Evolutionary conservation across 2,113 vertebrate species (phyloP), one percentile per base, ranked within the genome.

Genomic region (Eretmodus cyanostictus): DNA sequence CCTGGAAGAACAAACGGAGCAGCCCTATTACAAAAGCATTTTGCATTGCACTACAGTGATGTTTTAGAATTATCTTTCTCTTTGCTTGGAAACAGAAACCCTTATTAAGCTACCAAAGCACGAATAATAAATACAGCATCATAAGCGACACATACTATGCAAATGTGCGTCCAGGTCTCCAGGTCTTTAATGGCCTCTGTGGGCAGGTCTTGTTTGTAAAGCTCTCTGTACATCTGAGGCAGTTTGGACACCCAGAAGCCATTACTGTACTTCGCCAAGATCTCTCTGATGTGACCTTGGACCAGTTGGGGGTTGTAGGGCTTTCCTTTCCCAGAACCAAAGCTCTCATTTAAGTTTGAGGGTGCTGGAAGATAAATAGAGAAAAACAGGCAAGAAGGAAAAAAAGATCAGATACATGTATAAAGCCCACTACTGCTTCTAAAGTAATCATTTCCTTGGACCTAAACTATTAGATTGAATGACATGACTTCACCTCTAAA

Each of bases 161-260:
- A 98, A 92, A 98, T 94, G 91, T 98, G 97, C 40, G 96, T 97
- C 98, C 98, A 98, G 71, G 95, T 94, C 92, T 98, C 96, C 93
- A 98, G 95, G 4, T 98, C 97, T 89, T 95, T 96, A 42, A 98
- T 90, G 82, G 97, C 95, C 87, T 96, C 96, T 38, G 94, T 94
- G 63, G 97, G 97, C 40, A 98, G 94, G 38, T 98, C 97, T 94
- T 98, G 97, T 89, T 97, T 96, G 91, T 97, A 98, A 22, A 97
- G 95, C 83, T 98, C 97, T 94, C 91, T 97, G 96, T 98, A 98
- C 87, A 98, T 96, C 82, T 97, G 97, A 59, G 98, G 97, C 90
- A 98, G 94, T 91, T 97, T 98, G 2, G 97, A 98, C 51, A 98
- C 95, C 97, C 97, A 97, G 94, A 98, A 97, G 16, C 98, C 98